Percentiles rank a stretch among this genome's conserved stretches.
Conservation (phyloP, 2,888 invertebrate species). For the Geotrupes spiniger region DNA sequence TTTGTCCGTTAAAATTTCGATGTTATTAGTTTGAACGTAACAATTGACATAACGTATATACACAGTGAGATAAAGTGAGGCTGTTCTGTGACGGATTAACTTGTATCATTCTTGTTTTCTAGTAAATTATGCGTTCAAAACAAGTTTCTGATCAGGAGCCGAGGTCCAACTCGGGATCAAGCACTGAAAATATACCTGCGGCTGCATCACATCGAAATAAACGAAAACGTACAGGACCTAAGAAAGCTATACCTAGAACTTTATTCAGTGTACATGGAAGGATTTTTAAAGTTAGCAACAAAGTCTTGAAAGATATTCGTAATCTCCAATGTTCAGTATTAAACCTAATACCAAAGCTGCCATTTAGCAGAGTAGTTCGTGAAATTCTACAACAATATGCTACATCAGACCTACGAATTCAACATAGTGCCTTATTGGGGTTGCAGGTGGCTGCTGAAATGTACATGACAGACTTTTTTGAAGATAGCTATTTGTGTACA, state of each 20-base stretch:
- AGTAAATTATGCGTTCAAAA: no score
- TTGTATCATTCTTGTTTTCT: no score
- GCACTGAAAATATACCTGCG: no score
- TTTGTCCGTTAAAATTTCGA: no score
- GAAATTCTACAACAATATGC: slow-evolving; percentile 41
- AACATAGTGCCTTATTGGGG: slow-evolving; percentile 47
- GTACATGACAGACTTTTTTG: slow-evolving; percentile 51
- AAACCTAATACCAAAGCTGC: slow-evolving; percentile 47
- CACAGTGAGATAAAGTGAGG: no score
- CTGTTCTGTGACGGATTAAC: no score
- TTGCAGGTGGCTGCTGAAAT: slow-evolving; percentile 53
- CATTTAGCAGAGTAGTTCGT: slow-evolving; percentile 50
- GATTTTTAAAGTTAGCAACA: slow-evolving; percentile 16
- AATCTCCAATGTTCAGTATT: slow-evolving; percentile 33
- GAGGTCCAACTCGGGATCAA: no score
- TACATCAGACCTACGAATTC: slow-evolving; percentile 36
- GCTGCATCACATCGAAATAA: no score
- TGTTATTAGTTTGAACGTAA: no score
- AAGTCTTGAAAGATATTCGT: slow-evolving; percentile 36
- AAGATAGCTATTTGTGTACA: slow-evolving; percentile 50
- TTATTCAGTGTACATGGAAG: slow-evolving; percentile 16
- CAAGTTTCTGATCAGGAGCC: no score
- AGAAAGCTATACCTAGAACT: neutral
- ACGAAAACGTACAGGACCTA: slow-evolving; percentile 3
- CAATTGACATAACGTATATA: no score